phyloP scores from a whole-genome alignment of 2,113 vertebrate species.

The Ophthalmolycus amberensis region DNA sequence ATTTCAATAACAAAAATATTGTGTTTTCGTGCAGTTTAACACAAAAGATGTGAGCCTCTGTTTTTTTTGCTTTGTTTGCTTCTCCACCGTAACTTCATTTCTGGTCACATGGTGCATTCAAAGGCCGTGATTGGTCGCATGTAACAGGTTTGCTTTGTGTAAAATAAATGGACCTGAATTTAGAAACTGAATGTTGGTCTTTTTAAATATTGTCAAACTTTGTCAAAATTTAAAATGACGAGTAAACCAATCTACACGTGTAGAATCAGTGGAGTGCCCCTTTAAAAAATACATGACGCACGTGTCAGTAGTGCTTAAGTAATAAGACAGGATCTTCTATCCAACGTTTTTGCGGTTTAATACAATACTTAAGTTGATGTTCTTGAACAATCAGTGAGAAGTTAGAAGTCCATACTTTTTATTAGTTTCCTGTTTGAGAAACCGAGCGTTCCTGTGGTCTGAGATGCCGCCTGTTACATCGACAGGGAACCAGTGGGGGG shows the following conservation, averaged over 20 bases:
- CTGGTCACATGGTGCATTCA: not conserved
- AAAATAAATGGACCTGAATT: not conserved
- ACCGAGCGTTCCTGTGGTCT: not conserved
- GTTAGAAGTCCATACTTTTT: not conserved
- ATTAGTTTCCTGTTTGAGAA: constrained; percentile 24
- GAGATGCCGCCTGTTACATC: not conserved
- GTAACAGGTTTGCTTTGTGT: not conserved
- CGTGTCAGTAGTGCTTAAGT: not conserved
- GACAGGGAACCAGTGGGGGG: not conserved
- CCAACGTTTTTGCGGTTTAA: not conserved
- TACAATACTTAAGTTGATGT: not conserved
- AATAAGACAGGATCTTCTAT: not conserved
- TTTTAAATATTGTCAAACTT: not conserved
- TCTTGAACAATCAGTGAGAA: not conserved
- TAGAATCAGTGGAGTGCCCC: not conserved
- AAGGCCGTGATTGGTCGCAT: not conserved
- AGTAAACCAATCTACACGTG: not conserved
- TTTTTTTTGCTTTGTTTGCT: not conserved
- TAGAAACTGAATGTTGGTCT: not conserved
- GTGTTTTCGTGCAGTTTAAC: not conserved
- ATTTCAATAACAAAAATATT: not conserved
- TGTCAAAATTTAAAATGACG: not conserved
- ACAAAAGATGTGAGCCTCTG: not conserved
- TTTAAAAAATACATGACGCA: not conserved
- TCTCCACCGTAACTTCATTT: not conserved